Evolutionary conservation across 2,797 vertebrate species (phyloP).

Genomic region (Ctenopoma multispine): DNA sequence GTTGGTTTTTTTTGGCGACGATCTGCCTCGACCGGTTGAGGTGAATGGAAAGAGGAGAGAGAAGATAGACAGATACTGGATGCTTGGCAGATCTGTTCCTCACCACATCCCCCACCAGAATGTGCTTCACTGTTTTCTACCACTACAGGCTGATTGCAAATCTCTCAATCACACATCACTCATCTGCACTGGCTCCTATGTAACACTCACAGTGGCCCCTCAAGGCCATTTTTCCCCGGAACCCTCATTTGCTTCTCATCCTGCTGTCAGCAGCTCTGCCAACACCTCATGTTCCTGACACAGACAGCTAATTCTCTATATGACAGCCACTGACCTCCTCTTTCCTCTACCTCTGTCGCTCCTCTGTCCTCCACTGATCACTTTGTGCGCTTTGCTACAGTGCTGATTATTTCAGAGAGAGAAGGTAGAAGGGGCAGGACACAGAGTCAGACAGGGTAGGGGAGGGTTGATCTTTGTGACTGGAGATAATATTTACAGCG

Average conservation of each 20-base stretch:
- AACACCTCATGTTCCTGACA: conserved; percentile 2
- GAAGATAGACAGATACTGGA: too few relatives aligned
- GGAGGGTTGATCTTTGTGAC: conserved; percentile 32
- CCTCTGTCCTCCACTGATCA: conserved; percentile 19
- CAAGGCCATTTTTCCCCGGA: conserved; percentile 20
- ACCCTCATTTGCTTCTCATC: conserved; percentile 25
- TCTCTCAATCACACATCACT: background rate
- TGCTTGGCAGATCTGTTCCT: too few relatives aligned
- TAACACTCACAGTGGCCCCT: conserved; percentile 5
- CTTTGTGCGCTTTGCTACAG: conserved; percentile 29
- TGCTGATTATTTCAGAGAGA: conserved; percentile 44
- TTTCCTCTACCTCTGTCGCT: conserved; percentile 4
- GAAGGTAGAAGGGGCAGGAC: conserved; percentile 10
- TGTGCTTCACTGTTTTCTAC: too few relatives aligned
- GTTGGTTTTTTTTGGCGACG: too few relatives aligned
- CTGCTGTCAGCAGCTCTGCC: conserved; percentile 29
- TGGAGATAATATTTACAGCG: conserved; percentile 40
- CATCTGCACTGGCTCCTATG: conserved; percentile 2
- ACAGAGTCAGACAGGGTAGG: conserved; percentile 6
- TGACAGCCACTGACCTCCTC: conserved; percentile 28
- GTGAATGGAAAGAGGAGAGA: too few relatives aligned
- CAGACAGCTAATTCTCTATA: conserved; percentile 22
- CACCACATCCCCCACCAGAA: too few relatives aligned
- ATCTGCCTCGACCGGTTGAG: too few relatives aligned
- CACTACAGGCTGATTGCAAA: background rate